A percentile compares a stretch with the other conserved stretches of the same genome.
These are phyloP conservation scores for Aphelinus certus DNA, from an alignment of 1,140 invertebrate genomes.

Conservation along the genomic window DNA sequence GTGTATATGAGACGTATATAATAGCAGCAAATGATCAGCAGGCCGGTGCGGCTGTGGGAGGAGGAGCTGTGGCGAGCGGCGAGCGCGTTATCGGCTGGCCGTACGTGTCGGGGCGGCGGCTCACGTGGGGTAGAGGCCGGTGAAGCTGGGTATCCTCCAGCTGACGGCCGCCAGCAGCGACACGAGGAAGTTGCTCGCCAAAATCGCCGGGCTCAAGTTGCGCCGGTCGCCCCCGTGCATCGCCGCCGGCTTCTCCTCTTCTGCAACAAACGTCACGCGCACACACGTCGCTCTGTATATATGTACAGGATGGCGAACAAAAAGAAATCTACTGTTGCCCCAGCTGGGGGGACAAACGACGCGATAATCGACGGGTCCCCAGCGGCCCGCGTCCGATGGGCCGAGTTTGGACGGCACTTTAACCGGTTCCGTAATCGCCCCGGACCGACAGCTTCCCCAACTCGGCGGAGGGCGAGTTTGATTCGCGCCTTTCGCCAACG, in stretches of 20 bases:
- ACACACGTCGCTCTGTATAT: no score
- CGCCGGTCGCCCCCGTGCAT: conserved; percentile 67
- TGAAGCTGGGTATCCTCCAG: conserved; percentile 65
- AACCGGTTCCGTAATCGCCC: no score
- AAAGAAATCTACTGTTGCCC: no score
- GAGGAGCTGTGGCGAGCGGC: not conserved
- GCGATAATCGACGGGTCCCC: no score
- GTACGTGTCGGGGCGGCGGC: conserved; percentile 29
- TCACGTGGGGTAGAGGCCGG: conserved; percentile 63
- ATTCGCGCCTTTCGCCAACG: no score
- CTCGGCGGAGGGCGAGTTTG: no score
- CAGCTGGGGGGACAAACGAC: no score
- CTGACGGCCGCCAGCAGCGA: conserved; percentile 59
- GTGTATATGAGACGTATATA: not conserved
- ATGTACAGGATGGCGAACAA: no score
- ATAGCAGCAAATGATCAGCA: conserved; percentile 19
- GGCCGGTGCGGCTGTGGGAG: conserved; percentile 15
- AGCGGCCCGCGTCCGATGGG: no score
- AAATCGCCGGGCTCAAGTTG: conserved; percentile 61
- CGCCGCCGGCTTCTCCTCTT: conserved; percentile 66
- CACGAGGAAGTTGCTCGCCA: conserved; percentile 62
- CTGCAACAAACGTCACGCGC: conserved; percentile 41
- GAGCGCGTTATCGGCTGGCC: not conserved
- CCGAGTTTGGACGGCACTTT: no score
- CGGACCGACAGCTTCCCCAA: no score